Evolutionary conservation across 2,113 vertebrate species (phyloP).

Genomic region (Bettongia penicillata): DNA sequence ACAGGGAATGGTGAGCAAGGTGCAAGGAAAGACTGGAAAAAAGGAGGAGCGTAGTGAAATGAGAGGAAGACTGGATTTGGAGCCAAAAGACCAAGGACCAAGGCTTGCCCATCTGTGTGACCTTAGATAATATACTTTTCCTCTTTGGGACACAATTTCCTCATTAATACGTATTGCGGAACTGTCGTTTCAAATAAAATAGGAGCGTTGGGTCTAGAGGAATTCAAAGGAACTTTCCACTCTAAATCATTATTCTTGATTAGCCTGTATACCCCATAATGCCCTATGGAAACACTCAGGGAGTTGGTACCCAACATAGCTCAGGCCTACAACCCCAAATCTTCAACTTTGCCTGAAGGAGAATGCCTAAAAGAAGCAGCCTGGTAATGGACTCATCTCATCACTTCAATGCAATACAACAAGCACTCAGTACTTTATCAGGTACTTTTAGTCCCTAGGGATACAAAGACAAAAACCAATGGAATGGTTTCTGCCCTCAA

Average conservation of each 20-base stretch:
- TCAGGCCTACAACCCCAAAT: background rate
- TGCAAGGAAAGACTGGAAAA: rapidly evolving
- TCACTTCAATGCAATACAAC: background rate
- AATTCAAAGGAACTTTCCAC: background rate
- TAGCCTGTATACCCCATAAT: background rate
- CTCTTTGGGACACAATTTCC: background rate
- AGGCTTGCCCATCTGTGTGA: background rate
- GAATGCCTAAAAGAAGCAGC: background rate
- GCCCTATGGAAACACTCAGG: background rate
- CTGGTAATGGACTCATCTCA: background rate
- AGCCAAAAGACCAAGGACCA: background rate
- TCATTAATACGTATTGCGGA: background rate
- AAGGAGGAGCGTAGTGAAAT: background rate
- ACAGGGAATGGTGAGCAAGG: rapidly evolving
- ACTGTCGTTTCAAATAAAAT: background rate
- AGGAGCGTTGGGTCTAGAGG: background rate
- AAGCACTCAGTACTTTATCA: background rate
- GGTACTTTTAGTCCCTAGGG: background rate
- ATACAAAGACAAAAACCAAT: background rate
- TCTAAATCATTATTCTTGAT: background rate
- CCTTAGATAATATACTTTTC: background rate
- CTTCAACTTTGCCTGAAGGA: background rate
- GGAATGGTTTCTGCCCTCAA: background rate
- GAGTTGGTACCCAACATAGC: background rate
- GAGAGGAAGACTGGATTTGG: background rate